Evolutionary conservation across 2,888 invertebrate species (phyloP), one percentile per base, ranked within the genome.

Genomic region (Vannuccia rotundouncinata): DNA sequence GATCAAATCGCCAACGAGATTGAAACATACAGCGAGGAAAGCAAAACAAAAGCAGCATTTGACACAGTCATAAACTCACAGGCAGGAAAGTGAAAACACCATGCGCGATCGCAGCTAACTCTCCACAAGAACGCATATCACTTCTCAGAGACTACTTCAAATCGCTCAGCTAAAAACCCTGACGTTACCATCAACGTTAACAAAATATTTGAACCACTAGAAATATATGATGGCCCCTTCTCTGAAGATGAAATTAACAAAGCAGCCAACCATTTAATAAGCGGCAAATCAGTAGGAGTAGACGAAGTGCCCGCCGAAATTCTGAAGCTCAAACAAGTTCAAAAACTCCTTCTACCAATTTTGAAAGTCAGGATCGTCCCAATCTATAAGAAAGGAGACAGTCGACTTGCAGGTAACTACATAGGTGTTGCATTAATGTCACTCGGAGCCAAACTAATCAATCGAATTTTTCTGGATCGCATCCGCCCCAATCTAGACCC

Each of bases 71-170:
- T 27, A 66, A 66, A 22, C 66, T 66, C 66, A 66, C 66, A 66
- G 66, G 66, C 5, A 66, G 22, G 66, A 66, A 66, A 66, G 66
- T 66, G 66, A 66, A 66, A 66, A 22, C 66, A 66, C 66, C 66
- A 66, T 66, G 22, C 22, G 66, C 22, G 10, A 22, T 22, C 66
- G 66, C 66, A 66, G 66, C 17, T 66, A 66, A 66, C 66, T 66
- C 66, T 66, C 66, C 66, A 66, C 66, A 66, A 27, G 66, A 66
- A 66, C 66, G 66, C 66, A 66, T 66, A 66, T 66, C 66, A 22
- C 22, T 66, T 66, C 66, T 66, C 66, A 22, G 66, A 45, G 66
- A 66, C 66, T 27, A 66, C 66, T 66, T 66, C 22, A 66, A 66
- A 66, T 66, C 66, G 66, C 66, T 66, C 66, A 66, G 66, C 22